These are phyloP conservation scores for Merops nubicus DNA, from an alignment of 2,113 vertebrate species.

Conservation along the genomic window DNA sequence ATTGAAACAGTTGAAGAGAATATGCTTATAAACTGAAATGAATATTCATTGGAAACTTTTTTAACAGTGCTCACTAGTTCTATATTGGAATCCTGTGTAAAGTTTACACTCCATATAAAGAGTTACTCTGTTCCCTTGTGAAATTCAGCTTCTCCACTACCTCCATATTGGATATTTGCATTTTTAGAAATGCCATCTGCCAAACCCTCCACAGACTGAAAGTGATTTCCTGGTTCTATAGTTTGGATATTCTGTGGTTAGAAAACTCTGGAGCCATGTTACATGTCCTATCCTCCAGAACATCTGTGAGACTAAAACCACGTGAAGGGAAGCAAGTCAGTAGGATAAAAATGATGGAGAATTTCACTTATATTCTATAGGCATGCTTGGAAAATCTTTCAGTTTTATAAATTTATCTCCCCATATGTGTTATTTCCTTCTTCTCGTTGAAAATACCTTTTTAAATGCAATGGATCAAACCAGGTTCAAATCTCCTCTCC, in stretches of 20 bases:
- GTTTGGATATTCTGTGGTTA: slow-evolving; percentile 72
- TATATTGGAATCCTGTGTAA: slow-evolving; percentile 69
- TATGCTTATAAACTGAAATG: slow-evolving; percentile 71
- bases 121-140: slow-evolving; percentile 68
- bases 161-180: slow-evolving; percentile 73
- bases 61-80: slow-evolving; percentile 69
- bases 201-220: slow-evolving; percentile 64
- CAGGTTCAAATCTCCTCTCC: neutral
- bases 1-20: slow-evolving; percentile 70
- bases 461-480: neutral
- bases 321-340: slow-evolving; percentile 38
- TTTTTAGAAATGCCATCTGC: slow-evolving; percentile 72
- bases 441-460: neutral
- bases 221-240: slow-evolving; percentile 73
- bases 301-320: slow-evolving; percentile 62
- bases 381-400: neutral
- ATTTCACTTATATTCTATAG: neutral
- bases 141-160: slow-evolving; percentile 59
- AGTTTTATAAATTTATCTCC: neutral
- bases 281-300: slow-evolving; percentile 65
- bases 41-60: slow-evolving; percentile 72
- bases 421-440: neutral
- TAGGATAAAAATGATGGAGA: slow-evolving; percentile 25
- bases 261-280: slow-evolving; percentile 68
- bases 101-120: slow-evolving; percentile 72